phyloP scores from a whole-genome alignment of 64 coral and sea anemone genomes.

The Dendronephthya gigantea region DNA sequence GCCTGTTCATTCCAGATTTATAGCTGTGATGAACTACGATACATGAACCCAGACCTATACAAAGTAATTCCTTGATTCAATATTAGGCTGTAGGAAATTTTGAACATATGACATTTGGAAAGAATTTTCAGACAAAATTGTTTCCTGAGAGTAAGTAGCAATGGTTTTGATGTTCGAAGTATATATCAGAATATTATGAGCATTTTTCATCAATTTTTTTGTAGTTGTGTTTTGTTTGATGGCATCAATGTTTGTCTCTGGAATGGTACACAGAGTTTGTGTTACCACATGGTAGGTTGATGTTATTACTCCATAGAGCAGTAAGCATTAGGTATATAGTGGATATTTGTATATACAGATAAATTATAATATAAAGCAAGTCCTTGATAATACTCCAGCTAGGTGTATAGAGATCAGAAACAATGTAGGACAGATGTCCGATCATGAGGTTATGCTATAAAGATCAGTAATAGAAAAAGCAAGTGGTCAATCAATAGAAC shows the following conservation, averaged over 20 bases:
- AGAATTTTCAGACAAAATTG: slow-evolving; percentile 90
- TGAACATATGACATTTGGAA: slow-evolving; percentile 78
- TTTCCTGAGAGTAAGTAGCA: slow-evolving; percentile 77
- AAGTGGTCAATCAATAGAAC: no score
- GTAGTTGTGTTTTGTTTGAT: slow-evolving; percentile 63
- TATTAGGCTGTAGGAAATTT: slow-evolving; percentile 88
- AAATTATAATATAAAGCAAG: no score
- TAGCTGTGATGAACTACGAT: no score
- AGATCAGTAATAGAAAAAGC: no score
- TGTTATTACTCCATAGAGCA: background rate
- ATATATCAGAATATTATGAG: no score
- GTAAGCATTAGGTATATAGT: no score
- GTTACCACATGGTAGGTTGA: slow-evolving; percentile 78
- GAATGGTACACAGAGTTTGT: slow-evolving; percentile 86
- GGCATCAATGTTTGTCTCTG: slow-evolving; percentile 90
- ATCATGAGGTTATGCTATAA: no score
- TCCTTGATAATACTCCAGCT: background rate
- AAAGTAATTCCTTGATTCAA: background rate
- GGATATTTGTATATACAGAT: background rate
- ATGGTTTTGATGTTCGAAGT: background rate
- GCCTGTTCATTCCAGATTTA: no score
- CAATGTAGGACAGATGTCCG: no score
- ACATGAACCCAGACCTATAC: no score
- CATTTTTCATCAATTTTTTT: background rate
- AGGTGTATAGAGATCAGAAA: no score